Evolutionary conservation across 1,140 invertebrate genomes (phyloP).

Genomic region (Bombus superbus): DNA sequence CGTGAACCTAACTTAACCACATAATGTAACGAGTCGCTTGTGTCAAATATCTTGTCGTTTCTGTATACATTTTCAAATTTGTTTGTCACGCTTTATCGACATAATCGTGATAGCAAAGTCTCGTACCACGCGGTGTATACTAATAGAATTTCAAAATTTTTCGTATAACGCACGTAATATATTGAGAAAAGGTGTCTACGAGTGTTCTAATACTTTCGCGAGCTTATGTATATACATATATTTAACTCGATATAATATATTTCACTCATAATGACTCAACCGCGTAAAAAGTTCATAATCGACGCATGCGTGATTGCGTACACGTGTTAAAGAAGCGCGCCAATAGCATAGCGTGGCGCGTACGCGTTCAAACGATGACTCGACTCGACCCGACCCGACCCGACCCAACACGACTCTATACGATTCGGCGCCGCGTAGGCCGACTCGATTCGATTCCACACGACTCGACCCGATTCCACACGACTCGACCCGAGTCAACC

Average conservation of each 20-base stretch:
- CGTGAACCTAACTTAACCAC: no score
- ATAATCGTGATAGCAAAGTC: background rate
- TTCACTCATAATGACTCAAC: background rate
- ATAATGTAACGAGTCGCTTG: no score
- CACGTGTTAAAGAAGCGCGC: background rate
- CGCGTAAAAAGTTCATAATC: no score
- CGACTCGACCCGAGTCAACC: conserved; percentile 16
- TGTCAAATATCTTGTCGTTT: no score
- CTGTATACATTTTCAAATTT: no score
- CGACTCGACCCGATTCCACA: background rate
- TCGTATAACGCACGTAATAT: background rate
- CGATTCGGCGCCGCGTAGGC: background rate
- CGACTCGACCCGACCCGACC: background rate
- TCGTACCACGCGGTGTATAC: no score
- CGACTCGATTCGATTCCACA: no score
- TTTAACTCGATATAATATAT: no score
- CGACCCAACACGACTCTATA: background rate
- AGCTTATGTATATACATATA: background rate
- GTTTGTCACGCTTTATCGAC: background rate
- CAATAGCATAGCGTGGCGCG: background rate
- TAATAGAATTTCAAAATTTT: background rate
- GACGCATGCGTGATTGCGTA: no score
- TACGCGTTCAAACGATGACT: background rate
- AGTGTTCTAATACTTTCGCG: background rate
- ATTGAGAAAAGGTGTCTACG: no score